Evolutionary conservation across 2,113 vertebrate genomes (phyloP), one percentile per base, ranked within the genome.

Genomic region (Emydura subglobosa): DNA sequence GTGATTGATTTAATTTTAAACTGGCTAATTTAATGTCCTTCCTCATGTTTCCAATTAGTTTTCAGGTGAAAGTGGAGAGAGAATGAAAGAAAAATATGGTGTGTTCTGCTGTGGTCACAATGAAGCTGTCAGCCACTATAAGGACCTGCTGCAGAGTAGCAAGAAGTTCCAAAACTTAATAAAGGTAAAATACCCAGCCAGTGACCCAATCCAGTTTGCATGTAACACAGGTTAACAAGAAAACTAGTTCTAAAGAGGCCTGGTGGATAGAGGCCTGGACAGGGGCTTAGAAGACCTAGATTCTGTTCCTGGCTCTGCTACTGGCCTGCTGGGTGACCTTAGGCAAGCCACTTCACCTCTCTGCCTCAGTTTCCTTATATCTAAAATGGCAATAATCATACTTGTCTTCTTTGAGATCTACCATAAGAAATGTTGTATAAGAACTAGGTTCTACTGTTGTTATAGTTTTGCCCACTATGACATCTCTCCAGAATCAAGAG

Each of bases 121-220:
- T 2, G 99, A 99, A 92, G 99, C 99, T 1, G 98, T 99, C 87
- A 97, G 94, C 97, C 98, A 98, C 94, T 99, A 99, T 93, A 99
- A 99, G 97, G 98, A 99, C 82, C 98, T 99, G 87, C 94, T 99
- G 94, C 99, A 99, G 91, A 99, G 98, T 96, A 99, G 99, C 98
- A 99, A 99, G 97, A 99, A 99, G 96, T 99, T 99, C 94, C 99
- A 99, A 79, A 99, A 98, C 95, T 97, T 99, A 96, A 99, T 99
- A 92, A 99, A 99, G 98, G 99, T 99, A 97, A 98, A 78, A 0
- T 11, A 49, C 16, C 4, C 72, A 76, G 49, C 27, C 79, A 89
- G 39, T 7, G 12, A 47, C 10, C 53, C 85, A 88, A 3, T 61
- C 74, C 94, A n/a, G 34, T 61, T 72, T n/a, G 91, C 11, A 55